Percentiles rank a stretch among this genome's conserved stretches.
Conservation (phyloP, 2,113 vertebrate species). For the Calidris pugnax region DNA sequence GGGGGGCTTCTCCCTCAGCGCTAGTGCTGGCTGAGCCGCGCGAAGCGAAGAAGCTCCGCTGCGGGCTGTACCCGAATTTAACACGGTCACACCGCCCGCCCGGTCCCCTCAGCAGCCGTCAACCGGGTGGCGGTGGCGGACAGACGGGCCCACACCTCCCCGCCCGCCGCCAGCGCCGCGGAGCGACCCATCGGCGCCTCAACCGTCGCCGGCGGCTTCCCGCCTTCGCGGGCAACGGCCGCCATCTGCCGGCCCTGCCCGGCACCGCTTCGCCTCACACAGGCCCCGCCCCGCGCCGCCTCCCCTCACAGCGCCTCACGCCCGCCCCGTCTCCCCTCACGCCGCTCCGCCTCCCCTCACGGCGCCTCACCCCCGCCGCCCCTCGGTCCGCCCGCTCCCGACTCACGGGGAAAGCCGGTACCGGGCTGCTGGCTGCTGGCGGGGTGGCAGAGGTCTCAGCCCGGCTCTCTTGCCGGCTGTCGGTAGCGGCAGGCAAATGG, state of each 20-base stretch:
- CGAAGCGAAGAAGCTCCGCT: not conserved
- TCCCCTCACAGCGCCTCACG: not conserved
- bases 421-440: no score
- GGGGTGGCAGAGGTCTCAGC: not conserved
- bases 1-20: no score
- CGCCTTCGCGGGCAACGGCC: not conserved
- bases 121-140: not conserved
- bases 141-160: not conserved
- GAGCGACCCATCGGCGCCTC: accelerated
- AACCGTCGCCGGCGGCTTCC: accelerated
- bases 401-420: no score
- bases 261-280: not conserved
- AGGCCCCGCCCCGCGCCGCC: not conserved
- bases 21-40: no score
- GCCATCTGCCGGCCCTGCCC: not conserved
- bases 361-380: not conserved
- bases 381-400: accelerated
- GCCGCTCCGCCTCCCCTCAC: not conserved
- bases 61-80: no score
- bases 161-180: not conserved
- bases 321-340: not conserved
- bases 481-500: not conserved
- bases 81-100: not conserved
- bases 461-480: not conserved
- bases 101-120: not conserved